Conservation (phyloP, 2,797 vertebrate genomes). For the Tadarida brasiliensis region DNA sequence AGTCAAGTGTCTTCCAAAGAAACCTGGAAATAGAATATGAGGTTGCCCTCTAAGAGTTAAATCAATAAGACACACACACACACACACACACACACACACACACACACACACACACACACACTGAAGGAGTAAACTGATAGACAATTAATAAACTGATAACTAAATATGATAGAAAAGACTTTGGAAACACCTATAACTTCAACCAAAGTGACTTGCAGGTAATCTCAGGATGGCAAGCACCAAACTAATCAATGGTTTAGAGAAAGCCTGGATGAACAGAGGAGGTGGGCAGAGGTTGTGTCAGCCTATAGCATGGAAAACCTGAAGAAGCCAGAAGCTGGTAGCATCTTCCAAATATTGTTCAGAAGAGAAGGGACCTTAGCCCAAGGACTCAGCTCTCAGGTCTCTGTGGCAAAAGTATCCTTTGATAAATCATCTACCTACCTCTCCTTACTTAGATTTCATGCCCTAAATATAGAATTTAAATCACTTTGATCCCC, state of each 20-base stretch:
- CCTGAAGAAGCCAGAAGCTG: neutral
- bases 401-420: neutral
- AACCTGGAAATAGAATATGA: slow-evolving; percentile 45
- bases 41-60: slow-evolving; percentile 38
- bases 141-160: neutral
- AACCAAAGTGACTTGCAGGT: neutral
- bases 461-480: neutral
- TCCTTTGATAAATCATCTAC: neutral
- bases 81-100: neutral
- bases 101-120: neutral
- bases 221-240: neutral
- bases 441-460: neutral
- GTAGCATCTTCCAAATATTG: neutral
- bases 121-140: neutral
- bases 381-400: neutral
- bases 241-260: neutral
- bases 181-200: neutral
- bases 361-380: neutral
- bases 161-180: neutral
- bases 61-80: neutral
- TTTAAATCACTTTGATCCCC: neutral
- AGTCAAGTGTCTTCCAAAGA: slow-evolving; percentile 19
- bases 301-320: neutral
- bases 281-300: neutral
- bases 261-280: neutral